These are phyloP conservation scores for Halichondria panicea DNA, from an alignment of 37 sponge, comb jelly and placozoan genomes.

Conservation along the genomic window DNA sequence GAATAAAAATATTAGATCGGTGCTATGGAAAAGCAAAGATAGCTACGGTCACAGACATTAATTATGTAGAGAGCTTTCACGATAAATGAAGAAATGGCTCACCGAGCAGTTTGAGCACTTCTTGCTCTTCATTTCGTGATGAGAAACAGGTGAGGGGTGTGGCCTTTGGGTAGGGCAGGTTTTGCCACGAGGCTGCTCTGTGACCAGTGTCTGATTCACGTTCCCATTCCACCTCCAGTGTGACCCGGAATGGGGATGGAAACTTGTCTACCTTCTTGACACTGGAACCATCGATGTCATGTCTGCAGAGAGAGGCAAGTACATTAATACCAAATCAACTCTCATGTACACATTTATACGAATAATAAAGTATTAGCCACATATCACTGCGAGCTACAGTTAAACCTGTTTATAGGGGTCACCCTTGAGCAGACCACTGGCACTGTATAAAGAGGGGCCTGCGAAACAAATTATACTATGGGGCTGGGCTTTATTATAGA, in stretches of 20 bases:
- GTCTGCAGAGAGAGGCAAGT: conserved; percentile 14
- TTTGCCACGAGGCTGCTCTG: conserved; percentile 45
- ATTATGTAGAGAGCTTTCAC: too few relatives aligned
- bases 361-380: too few relatives aligned
- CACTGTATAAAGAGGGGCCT: too few relatives aligned
- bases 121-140: conserved; percentile 44
- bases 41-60: too few relatives aligned
- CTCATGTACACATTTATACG: neutral
- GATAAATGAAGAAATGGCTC: conserved; percentile 3
- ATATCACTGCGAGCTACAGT: too few relatives aligned
- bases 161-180: conserved; percentile 52
- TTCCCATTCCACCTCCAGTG: conserved; percentile 42
- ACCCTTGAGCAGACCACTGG: too few relatives aligned
- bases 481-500: too few relatives aligned
- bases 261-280: conserved; percentile 54
- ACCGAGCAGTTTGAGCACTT: conserved; percentile 40
- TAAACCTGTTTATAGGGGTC: too few relatives aligned
- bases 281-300: conserved; percentile 62
- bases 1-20: too few relatives aligned
- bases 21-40: too few relatives aligned
- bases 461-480: too few relatives aligned
- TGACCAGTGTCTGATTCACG: neutral
- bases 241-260: conserved; percentile 67
- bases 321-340: neutral
- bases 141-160: conserved; percentile 66